Percentiles rank a stretch among this genome's conserved stretches.
Conservation (phyloP, 2,113 vertebrate species). For the Callipepla squamata region DNA sequence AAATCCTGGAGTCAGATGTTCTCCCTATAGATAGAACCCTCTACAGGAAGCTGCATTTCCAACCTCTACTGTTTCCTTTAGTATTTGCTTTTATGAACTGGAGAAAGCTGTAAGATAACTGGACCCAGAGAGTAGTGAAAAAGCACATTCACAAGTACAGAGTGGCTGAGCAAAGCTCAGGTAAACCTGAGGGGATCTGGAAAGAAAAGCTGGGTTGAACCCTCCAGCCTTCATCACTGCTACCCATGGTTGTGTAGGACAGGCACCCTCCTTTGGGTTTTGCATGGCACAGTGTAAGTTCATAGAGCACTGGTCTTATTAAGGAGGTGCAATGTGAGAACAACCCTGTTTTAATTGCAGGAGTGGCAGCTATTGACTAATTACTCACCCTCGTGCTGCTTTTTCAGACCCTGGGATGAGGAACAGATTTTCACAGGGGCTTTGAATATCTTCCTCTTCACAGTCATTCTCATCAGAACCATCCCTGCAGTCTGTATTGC, state of each 20-base stretch:
- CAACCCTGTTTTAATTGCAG: background rate
- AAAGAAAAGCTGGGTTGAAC: background rate
- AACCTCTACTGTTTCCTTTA: background rate
- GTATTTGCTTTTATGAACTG: background rate
- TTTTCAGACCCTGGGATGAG: conserved; percentile 84
- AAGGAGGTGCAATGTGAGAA: background rate
- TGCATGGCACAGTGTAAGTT: background rate
- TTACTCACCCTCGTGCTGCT: conserved; percentile 82
- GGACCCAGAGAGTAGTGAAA: background rate
- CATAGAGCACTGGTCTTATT: background rate
- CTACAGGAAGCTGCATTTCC: background rate
- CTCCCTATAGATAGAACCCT: background rate
- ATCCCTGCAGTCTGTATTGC: conserved; percentile 86
- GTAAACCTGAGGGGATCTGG: background rate
- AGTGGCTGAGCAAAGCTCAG: background rate
- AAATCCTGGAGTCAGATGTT: background rate
- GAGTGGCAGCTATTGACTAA: background rate
- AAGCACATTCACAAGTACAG: background rate
- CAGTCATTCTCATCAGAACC: conserved; percentile 86
- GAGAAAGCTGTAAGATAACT: background rate
- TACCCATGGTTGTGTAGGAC: background rate
- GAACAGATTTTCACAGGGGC: conserved; percentile 79
- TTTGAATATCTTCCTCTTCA: conserved; percentile 41
- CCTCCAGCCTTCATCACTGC: background rate
- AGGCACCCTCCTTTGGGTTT: background rate